Evolutionary conservation across 2,797 vertebrate genomes (phyloP).

Genomic region (Babyrousa celebensis): DNA sequence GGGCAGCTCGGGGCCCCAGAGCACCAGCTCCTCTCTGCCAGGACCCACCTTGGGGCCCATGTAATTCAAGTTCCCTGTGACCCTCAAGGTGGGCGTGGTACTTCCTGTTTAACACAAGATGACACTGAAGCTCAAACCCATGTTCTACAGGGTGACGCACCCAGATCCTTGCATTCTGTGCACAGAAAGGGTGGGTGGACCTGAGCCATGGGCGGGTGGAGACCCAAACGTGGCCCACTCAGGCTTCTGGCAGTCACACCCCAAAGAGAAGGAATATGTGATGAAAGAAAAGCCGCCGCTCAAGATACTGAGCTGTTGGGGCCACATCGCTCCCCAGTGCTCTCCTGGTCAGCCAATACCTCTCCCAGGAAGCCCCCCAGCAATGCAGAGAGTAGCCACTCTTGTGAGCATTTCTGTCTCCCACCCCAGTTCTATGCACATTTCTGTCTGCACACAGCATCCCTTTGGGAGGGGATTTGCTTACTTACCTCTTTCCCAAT

Average conservation of each 20-base stretch:
- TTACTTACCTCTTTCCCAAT: background rate
- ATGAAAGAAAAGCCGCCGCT: background rate
- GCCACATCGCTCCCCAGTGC: background rate
- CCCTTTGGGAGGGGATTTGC: background rate
- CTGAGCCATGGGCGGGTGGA: background rate
- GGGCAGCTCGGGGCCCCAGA: background rate
- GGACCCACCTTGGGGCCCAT: background rate
- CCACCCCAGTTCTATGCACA: fast-evolving
- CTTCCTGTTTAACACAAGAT: background rate
- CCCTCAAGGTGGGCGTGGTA: background rate
- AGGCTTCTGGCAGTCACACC: background rate
- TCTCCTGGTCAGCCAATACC: background rate
- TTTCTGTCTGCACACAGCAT: background rate
- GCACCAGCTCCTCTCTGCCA: background rate
- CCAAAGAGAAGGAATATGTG: background rate
- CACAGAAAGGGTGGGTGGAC: background rate
- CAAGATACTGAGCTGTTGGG: background rate
- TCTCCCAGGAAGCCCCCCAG: background rate
- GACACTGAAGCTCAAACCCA: background rate
- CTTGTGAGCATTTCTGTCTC: background rate
- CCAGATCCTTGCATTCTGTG: too few relatives aligned
- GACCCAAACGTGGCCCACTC: background rate
- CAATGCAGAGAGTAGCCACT: background rate
- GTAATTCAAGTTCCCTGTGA: background rate
- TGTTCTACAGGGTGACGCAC: background rate